These are phyloP conservation scores for Urocitellus parryii DNA, from an alignment of 2,113 vertebrate species.

Conservation along the genomic window DNA sequence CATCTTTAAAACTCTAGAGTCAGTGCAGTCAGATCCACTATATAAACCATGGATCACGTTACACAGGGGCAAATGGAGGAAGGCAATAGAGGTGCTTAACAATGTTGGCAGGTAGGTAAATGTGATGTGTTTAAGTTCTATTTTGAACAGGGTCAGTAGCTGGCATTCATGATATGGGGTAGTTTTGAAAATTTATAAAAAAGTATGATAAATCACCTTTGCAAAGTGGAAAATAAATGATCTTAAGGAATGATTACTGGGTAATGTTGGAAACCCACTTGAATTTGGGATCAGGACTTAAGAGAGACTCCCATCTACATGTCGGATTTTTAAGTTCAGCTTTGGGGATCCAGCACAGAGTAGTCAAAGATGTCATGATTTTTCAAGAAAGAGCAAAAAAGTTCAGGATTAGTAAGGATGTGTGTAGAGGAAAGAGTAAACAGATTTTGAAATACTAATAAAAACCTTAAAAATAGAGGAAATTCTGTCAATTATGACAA, in stretches of 20 bases:
- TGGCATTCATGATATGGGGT: background rate
- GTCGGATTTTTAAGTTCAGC: background rate
- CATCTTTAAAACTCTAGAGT: background rate
- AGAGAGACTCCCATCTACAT: background rate
- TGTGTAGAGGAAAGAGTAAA: background rate
- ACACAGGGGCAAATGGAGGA: too few species aligned
- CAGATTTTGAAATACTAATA: background rate
- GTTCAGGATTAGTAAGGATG: too few species aligned
- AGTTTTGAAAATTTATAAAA: background rate
- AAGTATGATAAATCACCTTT: too few species aligned
- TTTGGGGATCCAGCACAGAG: background rate
- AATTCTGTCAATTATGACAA: background rate
- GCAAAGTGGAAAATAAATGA: background rate
- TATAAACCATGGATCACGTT: rapidly evolving
- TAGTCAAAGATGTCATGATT: background rate
- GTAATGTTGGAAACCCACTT: background rate
- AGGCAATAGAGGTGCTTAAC: background rate
- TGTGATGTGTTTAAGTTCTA: background rate
- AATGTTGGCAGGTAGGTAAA: background rate
- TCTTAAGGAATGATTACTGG: background rate
- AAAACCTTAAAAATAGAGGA: background rate
- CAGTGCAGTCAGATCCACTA: too few species aligned
- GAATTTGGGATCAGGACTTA: background rate
- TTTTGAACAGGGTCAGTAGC: background rate
- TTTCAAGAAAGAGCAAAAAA: background rate